Evolutionary conservation across 2,113 vertebrate genomes (phyloP), one percentile per base, ranked within the genome.

Genomic region (Lethenteron reissneri): DNA sequence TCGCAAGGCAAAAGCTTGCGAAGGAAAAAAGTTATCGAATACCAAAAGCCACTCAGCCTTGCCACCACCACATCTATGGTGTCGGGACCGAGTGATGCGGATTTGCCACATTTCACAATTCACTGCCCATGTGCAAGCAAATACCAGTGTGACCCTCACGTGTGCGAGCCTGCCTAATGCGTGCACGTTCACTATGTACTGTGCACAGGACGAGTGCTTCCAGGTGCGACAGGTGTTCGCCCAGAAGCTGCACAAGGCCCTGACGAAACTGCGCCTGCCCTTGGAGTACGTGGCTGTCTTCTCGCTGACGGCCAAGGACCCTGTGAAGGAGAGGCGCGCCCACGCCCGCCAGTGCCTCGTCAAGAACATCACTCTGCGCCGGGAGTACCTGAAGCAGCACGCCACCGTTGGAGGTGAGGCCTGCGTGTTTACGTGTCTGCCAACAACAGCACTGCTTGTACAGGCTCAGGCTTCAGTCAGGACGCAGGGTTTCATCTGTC

Each of bases 171-270:
- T 41, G 41, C 41, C 41, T 41, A 41, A 41, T 41, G 41, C 41
- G 41, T 41, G 5, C 41, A 41, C 41, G 64, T 11, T 25, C 11
- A 9, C 25, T 25, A 8, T 68, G n/a, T 25, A 68, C 11, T 11
- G n/a, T 11, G 64, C 64, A 68, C 72, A 99, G 94, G 94, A 99
- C 72, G 94, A 99, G 78, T 99, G 94, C 78, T 99, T 97, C 78
- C 94, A 99, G 80, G 94, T 99, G 72, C 87, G 94, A 72, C 94
- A 99, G 80, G 95, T 97, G 80, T 99, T 89, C 80, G 91, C 94
- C 74, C 90, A 96, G 83, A 99, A 99, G 81, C 82, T 97, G 70
- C 92, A 99, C 79, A 83, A 96, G 77, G 89, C 92, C 15, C 86
- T 99, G 57, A 91, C 85, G 77, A 97, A 97, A 78, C 81, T 99